Conservation (phyloP, 2,888 invertebrate species). For the Plemyria rubiginata region DNA sequence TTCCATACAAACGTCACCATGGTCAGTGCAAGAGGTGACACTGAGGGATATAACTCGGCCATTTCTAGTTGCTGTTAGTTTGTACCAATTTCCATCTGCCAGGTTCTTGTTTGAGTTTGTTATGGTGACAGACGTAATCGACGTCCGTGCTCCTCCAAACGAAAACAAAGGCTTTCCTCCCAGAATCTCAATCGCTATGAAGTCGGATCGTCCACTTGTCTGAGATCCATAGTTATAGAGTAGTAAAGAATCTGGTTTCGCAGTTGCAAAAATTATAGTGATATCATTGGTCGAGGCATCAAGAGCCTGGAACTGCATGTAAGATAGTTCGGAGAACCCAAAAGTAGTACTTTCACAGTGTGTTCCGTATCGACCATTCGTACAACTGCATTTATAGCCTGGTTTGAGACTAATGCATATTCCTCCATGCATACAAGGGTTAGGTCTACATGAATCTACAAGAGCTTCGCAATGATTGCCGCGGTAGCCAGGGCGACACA, state of each 20-base stretch:
- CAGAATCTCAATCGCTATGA: conserved; percentile 95
- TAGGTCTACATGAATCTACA: conserved; percentile 95
- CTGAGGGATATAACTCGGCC: conserved; percentile 94
- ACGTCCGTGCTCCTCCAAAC: conserved; percentile 94
- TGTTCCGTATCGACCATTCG: conserved; percentile 94
- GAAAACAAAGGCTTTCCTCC: conserved; percentile 94
- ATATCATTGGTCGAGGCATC: conserved; percentile 96
- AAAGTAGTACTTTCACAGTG: conserved; percentile 96
- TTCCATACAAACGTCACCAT: conserved; percentile 94
- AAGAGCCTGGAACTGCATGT: conserved; percentile 93
- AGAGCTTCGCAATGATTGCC: conserved; percentile 96
- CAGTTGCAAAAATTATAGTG: conserved; percentile 95
- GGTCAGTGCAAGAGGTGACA: conserved; percentile 92
- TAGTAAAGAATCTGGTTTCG: conserved; percentile 93
- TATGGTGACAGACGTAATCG: conserved; percentile 92
- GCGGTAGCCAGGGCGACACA: conserved; percentile 95
- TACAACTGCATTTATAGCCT: conserved; percentile 94
- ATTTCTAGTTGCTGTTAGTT: conserved; percentile 95
- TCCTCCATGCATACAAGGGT: conserved; percentile 96
- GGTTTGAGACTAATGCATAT: conserved; percentile 95
- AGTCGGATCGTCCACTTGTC: conserved; percentile 95
- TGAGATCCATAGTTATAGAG: conserved; percentile 96
- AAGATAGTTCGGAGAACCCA: conserved; percentile 95
- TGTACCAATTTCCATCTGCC: conserved; percentile 95
- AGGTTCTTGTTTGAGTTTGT: conserved; percentile 87